Evolutionary conservation across 2,797 vertebrate species (phyloP).

Genomic region (Pteronotus mesoamericanus): DNA sequence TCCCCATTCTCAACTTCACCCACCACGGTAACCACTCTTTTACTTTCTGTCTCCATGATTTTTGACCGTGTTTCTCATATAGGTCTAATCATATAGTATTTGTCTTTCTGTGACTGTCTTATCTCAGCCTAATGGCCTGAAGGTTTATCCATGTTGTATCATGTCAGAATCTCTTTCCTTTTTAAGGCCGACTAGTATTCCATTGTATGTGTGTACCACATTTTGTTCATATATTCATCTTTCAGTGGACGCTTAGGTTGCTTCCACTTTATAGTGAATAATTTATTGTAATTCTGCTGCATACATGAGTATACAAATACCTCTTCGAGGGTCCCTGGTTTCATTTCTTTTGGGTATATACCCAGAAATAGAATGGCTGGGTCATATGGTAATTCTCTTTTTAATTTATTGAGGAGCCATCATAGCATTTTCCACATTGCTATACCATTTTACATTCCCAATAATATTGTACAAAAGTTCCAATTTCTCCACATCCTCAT

Average conservation of each 20-base stretch:
- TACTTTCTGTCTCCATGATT: not conserved
- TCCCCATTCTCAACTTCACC: not conserved
- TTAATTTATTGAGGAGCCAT: not conserved
- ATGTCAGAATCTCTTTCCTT: not conserved
- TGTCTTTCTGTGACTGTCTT: not conserved
- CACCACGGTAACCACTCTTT: not conserved
- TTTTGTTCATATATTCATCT: not conserved
- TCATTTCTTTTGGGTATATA: not conserved
- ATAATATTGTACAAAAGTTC: not conserved
- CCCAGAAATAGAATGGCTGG: not conserved
- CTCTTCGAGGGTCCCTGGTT: not conserved
- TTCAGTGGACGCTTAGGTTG: not conserved
- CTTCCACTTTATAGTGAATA: not conserved
- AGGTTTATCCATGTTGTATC: not conserved
- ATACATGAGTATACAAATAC: not conserved
- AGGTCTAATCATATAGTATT: not conserved
- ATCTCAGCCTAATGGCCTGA: not conserved
- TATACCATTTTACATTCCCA: not conserved
- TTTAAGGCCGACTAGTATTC: not conserved
- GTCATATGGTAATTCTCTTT: not conserved
- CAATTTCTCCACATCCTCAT: not conserved
- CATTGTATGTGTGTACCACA: not conserved
- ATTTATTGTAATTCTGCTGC: not conserved
- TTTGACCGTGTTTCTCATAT: not conserved
- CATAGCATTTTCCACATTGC: not conserved